phyloP scores from a whole-genome alignment of 1,140 invertebrate genomes.

The Euborellia annulipes region DNA sequence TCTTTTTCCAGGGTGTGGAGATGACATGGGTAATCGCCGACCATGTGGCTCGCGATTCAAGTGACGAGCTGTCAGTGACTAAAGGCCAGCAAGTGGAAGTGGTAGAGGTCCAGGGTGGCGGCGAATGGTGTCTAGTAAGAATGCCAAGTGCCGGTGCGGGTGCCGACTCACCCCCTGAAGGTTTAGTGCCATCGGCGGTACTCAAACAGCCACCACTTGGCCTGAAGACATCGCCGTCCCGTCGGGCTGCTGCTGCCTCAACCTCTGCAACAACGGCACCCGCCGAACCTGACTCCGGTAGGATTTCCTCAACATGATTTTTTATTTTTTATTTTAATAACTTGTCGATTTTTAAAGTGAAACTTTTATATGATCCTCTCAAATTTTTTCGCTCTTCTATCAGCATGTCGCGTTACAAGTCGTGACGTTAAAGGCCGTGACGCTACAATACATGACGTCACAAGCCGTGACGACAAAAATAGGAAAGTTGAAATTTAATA shows the following conservation, averaged over 20 bases:
- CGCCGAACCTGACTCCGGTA: conserved; percentile 17
- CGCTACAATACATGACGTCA: no score
- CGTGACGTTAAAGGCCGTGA: no score
- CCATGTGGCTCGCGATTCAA: conserved; percentile 47
- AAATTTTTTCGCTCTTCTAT: no score
- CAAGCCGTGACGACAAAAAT: no score
- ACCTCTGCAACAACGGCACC: conserved; percentile 20
- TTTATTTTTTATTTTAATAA: no score
- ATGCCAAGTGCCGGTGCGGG: conserved; percentile 36
- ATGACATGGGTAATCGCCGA: conserved; percentile 79
- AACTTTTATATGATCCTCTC: no score
- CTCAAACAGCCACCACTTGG: conserved; percentile 58
- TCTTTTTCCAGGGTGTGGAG: conserved; percentile 38
- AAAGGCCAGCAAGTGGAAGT: conserved; percentile 89
- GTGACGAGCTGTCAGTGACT: conserved; percentile 56
- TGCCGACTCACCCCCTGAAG: conserved; percentile 45
- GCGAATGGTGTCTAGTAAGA: conserved; percentile 48
- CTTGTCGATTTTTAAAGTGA: no score
- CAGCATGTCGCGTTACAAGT: no score
- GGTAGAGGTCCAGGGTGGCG: conserved; percentile 45
- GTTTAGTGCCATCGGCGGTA: conserved; percentile 63
- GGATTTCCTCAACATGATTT: conserved; percentile 20
- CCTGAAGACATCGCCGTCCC: conserved; percentile 9
- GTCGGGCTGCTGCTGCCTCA: conserved; percentile 16
- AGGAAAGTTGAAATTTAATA: no score